Evolutionary conservation across 1,140 invertebrate genomes (phyloP).

Genomic region (Ceratosolen solmsi): DNA sequence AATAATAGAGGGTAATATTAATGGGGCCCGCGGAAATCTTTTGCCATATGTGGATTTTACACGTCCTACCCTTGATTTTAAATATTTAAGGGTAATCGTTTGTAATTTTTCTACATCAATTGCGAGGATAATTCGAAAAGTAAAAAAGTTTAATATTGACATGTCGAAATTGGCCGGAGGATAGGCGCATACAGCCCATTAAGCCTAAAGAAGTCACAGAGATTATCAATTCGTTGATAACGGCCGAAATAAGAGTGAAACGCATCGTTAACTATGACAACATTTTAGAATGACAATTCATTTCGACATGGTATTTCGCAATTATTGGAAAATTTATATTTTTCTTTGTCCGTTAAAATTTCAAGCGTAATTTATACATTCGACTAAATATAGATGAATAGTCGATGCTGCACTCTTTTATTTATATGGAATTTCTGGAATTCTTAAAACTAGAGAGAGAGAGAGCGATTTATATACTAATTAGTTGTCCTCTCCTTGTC

Average conservation of each 20-base stretch:
- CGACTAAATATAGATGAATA: too few relatives aligned
- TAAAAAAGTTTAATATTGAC: conserved; percentile 48
- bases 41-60: neutral
- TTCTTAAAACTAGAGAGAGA: neutral
- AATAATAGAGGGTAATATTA: conserved; percentile 33
- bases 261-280: neutral
- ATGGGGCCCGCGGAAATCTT: neutral
- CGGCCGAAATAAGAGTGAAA: neutral
- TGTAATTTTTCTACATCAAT: conserved; percentile 11
- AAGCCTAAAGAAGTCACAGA: neutral
- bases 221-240: neutral
- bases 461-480: too few relatives aligned
- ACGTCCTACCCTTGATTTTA: too few relatives aligned
- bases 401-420: too few relatives aligned
- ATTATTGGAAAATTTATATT: neutral
- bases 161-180: conserved; percentile 29
- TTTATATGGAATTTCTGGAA: neutral
- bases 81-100: neutral
- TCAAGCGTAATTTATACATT: neutral
- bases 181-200: neutral
- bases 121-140: neutral
- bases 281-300: neutral
- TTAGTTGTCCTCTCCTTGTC: too few relatives aligned
- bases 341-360: neutral
- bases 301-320: neutral